Evolutionary conservation across 2,797 vertebrate genomes (phyloP).

Genomic region (Karalla daura): DNA sequence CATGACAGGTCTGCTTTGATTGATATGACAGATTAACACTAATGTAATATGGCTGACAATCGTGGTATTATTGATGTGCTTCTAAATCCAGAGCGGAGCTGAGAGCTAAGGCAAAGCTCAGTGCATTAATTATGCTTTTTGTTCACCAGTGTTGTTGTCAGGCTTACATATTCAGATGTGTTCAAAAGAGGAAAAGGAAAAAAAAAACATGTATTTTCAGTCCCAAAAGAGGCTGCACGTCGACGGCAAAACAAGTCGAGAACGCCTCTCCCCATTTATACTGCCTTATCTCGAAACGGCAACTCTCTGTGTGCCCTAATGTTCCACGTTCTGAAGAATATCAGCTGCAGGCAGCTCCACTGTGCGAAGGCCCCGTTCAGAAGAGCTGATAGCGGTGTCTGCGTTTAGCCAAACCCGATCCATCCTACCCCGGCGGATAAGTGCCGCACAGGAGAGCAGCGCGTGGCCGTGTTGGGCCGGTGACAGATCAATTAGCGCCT

Average conservation of each 20-base stretch:
- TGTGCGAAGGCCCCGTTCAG: neutral
- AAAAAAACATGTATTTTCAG: constrained; percentile 1
- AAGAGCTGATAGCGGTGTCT: neutral
- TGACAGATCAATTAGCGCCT: constrained; percentile 70
- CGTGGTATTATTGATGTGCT: constrained; percentile 25
- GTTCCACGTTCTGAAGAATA: neutral
- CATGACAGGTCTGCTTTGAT: constrained; percentile 18
- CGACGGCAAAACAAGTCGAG: neutral
- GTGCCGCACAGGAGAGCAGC: constrained; percentile 10
- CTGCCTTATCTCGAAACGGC: neutral
- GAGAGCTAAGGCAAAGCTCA: constrained; percentile 1
- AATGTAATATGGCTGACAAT: constrained; percentile 32
- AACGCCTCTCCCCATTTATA: neutral
- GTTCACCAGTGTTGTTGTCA: neutral
- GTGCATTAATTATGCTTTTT: no score
- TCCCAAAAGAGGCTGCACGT: constrained; percentile 1
- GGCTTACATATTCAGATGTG: neutral
- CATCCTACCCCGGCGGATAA: constrained; percentile 4
- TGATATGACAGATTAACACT: constrained; percentile 36
- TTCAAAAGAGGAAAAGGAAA: neutral
- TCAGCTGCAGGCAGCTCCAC: neutral
- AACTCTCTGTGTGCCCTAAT: neutral
- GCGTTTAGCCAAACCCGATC: constrained; percentile 2
- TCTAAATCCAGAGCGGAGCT: constrained; percentile 32
- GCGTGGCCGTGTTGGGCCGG: constrained; percentile 2